Conservation (phyloP, 2,113 vertebrate species). For the Dascyllus trimaculatus region DNA sequence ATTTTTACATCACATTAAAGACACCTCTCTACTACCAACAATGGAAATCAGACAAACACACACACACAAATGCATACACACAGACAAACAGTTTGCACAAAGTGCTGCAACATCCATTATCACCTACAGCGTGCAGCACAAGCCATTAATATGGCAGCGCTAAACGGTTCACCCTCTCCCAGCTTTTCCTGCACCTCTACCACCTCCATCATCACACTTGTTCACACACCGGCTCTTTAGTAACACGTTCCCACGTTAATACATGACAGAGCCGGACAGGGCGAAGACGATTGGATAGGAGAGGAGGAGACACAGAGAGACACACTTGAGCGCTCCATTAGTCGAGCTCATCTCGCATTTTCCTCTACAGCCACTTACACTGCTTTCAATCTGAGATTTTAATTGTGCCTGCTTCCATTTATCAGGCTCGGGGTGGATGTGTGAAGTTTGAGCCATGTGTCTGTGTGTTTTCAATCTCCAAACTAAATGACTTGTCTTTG, state of each 20-base stretch:
- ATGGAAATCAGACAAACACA: conserved; percentile 18
- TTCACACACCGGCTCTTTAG: conserved; percentile 59
- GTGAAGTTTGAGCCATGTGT: conserved; percentile 5
- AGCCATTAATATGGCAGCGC: conserved; percentile 59
- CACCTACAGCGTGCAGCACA: conserved; percentile 45
- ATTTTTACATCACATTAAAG: conserved; percentile 3
- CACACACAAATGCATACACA: conserved; percentile 32
- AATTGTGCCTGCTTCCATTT: conserved; percentile 59
- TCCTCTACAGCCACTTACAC: conserved; percentile 54
- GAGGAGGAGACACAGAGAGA: conserved; percentile 6
- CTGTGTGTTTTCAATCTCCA: conserved; percentile 32
- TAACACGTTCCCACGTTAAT: conserved; percentile 64
- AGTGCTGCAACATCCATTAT: conserved; percentile 62
- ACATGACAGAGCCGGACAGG: conserved; percentile 33
- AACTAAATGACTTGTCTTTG: conserved; percentile 71
- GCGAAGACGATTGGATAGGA: conserved; percentile 22
- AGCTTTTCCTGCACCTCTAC: conserved; percentile 49
- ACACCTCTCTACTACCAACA: conserved; percentile 1
- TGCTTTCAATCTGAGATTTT: conserved; percentile 66
- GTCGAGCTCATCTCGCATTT: conserved; percentile 68
- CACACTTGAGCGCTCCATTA: conserved; percentile 48
- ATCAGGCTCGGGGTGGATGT: conserved; percentile 40
- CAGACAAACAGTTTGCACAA: conserved; percentile 50
- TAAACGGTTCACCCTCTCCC: conserved; percentile 53
- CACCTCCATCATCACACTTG: conserved; percentile 56